These are phyloP conservation scores for Spilosoma lubricipeda DNA, from an alignment of 2,888 invertebrate species.

Conservation along the genomic window DNA sequence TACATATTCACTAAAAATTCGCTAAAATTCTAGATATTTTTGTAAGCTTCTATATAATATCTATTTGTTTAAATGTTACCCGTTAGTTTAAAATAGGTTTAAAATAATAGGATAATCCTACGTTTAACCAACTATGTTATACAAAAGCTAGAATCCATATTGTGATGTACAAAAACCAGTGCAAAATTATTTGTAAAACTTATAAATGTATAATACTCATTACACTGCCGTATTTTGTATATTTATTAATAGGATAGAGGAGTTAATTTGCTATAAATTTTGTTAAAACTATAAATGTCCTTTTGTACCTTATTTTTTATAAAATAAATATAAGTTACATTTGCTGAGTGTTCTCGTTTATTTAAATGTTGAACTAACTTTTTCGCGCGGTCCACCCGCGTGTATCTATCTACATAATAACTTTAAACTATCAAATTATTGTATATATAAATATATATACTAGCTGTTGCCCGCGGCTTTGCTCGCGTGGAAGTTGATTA, in stretches of 20 bases:
- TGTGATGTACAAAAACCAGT: conserved; percentile 48
- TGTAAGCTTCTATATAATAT: neutral
- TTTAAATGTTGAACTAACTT: neutral
- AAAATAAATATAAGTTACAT: conserved; percentile 58
- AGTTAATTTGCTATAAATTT: conserved; percentile 46
- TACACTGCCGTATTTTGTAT: conserved; percentile 54
- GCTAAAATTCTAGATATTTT: neutral
- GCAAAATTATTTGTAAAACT: conserved; percentile 47
- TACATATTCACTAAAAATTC: too few relatives aligned
- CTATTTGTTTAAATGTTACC: conserved; percentile 17
- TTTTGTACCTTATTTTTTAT: conserved; percentile 79
- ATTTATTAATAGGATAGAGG: conserved; percentile 56
- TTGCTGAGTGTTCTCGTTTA: conserved; percentile 29
- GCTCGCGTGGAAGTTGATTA: too few relatives aligned
- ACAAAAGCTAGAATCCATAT: conserved; percentile 44
- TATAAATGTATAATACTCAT: conserved; percentile 60
- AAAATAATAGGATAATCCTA: neutral
- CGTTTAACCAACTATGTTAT: conserved; percentile 17
- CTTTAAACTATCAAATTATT: too few relatives aligned
- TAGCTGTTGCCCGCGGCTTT: too few relatives aligned
- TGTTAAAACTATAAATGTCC: conserved; percentile 61
- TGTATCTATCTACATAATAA: too few relatives aligned
- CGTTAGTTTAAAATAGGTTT: conserved; percentile 20
- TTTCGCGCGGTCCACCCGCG: too few relatives aligned
- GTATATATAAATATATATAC: too few relatives aligned